Base-by-base conservation (phyloP, 1,140 invertebrate species). In the Antheraea pernyi region DNA sequence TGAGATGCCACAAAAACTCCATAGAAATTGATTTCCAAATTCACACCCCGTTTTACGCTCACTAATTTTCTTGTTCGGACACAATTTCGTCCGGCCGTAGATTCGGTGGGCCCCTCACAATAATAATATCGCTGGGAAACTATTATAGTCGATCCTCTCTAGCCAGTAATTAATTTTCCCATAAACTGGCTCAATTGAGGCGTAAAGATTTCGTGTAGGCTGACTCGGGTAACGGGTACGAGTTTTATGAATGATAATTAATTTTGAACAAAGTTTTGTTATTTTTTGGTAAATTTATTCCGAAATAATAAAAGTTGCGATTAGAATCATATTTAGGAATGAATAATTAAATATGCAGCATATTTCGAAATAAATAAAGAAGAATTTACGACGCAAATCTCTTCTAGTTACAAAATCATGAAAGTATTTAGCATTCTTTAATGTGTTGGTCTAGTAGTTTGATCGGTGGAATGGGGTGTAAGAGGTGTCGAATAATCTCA, bases 61-160 rank as follows among this genome's bases (percentile, higher is more conserved):
- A 89, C 81, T 91, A 91, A 91, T 91, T 91, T 91, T 91, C 88
- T 91, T 91, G 87, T 89, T 89, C 88, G 88, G 88, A 89, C 89
- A 91, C 88, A 91, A 90, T 90, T 90, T 90, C 79, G 80, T 72
- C 76, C 76, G 75, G 46, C 46, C 76, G 69, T 70, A 46, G 72
- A 71, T 39, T 42, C 67, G 65, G 60, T 77, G 73, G 82, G 80
- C 75, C 86, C 86, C 83, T 91, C 87, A 85, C 85, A 86, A 91
- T 90, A 91, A 91, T 88, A 91, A 88, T 90, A 86, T 87, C 78
- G 78, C 78, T 72, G 83, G 80, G 86, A 89, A 91, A 92, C 86
- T 92, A 92, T 92, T 87, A 91, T 90, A 88, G 84, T 85, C 80
- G 84, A 88, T 84, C 85, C 88, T 85, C 82, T 80, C 86, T 76